Percentiles rank a stretch among this genome's conserved stretches.
Evolutionary conservation across 2,113 vertebrate species (phyloP).

Genomic region (Grallaria varia): DNA sequence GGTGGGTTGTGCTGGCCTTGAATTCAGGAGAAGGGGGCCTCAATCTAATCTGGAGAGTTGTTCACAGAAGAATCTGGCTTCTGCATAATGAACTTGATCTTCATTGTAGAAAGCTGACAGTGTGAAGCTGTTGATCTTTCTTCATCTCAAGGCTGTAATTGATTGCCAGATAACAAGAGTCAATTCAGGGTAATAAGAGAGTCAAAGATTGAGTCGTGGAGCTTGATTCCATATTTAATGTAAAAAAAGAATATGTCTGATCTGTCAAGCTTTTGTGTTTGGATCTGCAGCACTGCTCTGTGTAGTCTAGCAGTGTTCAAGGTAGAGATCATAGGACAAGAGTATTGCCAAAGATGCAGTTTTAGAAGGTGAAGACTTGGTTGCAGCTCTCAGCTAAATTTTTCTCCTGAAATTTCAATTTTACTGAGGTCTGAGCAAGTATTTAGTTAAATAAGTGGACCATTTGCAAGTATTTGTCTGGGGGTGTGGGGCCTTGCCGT

Average conservation of each 20-base stretch:
- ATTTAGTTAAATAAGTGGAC: not conserved
- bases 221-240: not conserved
- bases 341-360: not conserved
- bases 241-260: not conserved
- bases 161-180: constrained; percentile 12
- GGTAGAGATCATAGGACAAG: not conserved
- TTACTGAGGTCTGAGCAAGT: not conserved
- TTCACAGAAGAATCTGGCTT: not conserved
- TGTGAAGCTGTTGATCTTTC: constrained; percentile 28
- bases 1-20: not conserved
- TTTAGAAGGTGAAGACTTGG: not conserved
- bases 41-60: not conserved
- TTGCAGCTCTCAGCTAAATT: not conserved
- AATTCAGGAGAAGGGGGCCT: not conserved
- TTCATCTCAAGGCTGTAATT: constrained; percentile 14
- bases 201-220: not conserved
- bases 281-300: not conserved
- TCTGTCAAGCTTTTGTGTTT: not conserved
- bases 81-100: constrained; percentile 18
- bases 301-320: not conserved
- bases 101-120: not conserved
- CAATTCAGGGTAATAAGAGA: constrained; percentile 2
- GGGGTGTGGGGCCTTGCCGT: not conserved
- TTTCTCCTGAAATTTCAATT: not conserved
- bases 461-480: not conserved